Percentiles rank a stretch among this genome's conserved stretches.
These are phyloP conservation scores for Carcina quercana DNA, from an alignment of 2,888 invertebrate species.

Conservation along the genomic window DNA sequence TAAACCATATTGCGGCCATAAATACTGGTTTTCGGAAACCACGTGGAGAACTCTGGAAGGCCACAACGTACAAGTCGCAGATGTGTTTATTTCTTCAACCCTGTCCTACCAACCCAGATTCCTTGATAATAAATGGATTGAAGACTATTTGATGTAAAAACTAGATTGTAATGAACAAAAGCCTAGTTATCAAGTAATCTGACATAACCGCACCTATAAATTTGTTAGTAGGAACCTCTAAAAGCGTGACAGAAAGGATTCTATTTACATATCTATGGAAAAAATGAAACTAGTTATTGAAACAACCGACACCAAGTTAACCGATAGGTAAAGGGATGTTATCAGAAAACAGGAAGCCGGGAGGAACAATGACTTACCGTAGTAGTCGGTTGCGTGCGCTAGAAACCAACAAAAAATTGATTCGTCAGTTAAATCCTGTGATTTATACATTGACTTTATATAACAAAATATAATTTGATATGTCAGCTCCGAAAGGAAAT, in stretches of 20 bases:
- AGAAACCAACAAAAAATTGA: constrained; percentile 65
- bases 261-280: constrained; percentile 54
- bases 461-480: too few relatives aligned
- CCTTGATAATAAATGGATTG: constrained; percentile 40
- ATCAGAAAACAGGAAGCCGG: constrained; percentile 54
- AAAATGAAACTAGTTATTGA: constrained; percentile 30
- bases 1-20: constrained; percentile 41
- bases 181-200: constrained; percentile 59
- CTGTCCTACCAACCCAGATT: constrained; percentile 40
- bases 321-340: constrained; percentile 46
- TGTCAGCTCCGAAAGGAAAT: too few relatives aligned
- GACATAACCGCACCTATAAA: constrained; percentile 38
- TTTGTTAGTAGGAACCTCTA: constrained; percentile 65
- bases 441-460: constrained; percentile 13
- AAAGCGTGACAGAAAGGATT: constrained; percentile 63
- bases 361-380: constrained; percentile 96
- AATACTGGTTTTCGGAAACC: constrained; percentile 30
- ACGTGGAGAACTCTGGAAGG: constrained; percentile 76
- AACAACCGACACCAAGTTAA: constrained; percentile 65
- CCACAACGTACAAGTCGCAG: constrained; percentile 38
- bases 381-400: constrained; percentile 99
- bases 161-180: background rate
- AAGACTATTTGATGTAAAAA: constrained; percentile 14
- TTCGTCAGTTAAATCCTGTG: constrained; percentile 38
- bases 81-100: constrained; percentile 30